A percentile compares a stretch with the other conserved stretches of the same genome.
phyloP scores from a whole-genome alignment of 2,888 invertebrate genomes.

The Phoenoteleia sp. region DNA sequence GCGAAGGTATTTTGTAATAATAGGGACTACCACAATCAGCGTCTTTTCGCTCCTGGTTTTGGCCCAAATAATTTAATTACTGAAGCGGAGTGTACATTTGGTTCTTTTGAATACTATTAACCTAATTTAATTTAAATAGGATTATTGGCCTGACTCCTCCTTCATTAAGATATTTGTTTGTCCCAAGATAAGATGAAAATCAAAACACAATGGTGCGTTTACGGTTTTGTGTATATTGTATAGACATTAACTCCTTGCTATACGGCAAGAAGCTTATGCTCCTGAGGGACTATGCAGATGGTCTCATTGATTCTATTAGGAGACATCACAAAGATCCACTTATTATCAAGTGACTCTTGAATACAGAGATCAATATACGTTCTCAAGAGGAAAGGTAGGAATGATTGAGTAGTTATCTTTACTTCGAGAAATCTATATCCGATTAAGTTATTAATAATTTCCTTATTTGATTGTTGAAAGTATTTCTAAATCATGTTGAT shows the following conservation, averaged over 20 bases:
- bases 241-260: conserved; percentile 44
- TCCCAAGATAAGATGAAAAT: conserved; percentile 52
- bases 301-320: conserved; percentile 80
- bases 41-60: background rate
- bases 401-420: conserved; percentile 45
- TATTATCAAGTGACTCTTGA: conserved; percentile 65
- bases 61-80: conserved; percentile 43
- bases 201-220: conserved; percentile 54
- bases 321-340: conserved; percentile 74
- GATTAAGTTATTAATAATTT: conserved; percentile 1
- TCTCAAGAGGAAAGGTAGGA: conserved; percentile 52
- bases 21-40: background rate
- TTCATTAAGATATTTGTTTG: conserved; percentile 54
- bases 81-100: background rate
- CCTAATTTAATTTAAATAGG: conserved; percentile 44
- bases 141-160: conserved; percentile 28
- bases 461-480: background rate
- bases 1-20: conserved; percentile 29
- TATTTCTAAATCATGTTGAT: too few relatives aligned
- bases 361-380: conserved; percentile 59
- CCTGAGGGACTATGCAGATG: conserved; percentile 69
- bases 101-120: conserved; percentile 47
- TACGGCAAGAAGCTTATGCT: conserved; percentile 70
- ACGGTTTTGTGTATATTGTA: conserved; percentile 48
- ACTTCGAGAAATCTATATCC: background rate